These are phyloP conservation scores for Strix uralensis DNA, from an alignment of 2,113 vertebrate genomes.

Conservation along the genomic window DNA sequence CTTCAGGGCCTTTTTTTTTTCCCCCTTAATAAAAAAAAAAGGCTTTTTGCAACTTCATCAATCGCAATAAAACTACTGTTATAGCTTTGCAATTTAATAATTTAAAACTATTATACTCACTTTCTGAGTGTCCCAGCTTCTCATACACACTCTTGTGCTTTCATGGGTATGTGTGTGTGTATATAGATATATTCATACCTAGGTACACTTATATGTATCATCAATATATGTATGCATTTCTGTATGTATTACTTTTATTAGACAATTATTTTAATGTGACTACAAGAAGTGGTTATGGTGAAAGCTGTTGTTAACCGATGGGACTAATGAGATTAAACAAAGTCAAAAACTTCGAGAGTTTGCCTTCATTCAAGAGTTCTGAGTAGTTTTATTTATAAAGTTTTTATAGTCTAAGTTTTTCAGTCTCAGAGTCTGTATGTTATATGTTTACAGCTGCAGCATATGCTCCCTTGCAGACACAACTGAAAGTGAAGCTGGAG, in stretches of 20 bases:
- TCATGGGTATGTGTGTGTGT: fast-evolving
- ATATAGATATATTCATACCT: not conserved
- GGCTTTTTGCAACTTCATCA: not conserved
- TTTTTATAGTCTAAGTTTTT: not conserved
- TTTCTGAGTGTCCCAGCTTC: not conserved
- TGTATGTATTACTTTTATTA: not conserved
- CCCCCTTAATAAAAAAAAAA: not conserved
- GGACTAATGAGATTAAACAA: not conserved
- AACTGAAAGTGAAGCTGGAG: not conserved
- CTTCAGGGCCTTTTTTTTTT: not conserved
- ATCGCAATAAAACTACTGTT: not conserved
- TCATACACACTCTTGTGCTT: not conserved
- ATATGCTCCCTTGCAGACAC: not conserved
- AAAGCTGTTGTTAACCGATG: not conserved
- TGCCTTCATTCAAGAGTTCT: not conserved
- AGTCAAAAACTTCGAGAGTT: not conserved
- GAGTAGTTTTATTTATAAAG: not conserved
- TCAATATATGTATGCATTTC: not conserved
- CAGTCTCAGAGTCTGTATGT: not conserved
- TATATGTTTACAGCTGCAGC: not conserved
- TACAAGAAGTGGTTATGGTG: not conserved
- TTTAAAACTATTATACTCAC: not conserved
- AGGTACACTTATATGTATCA: not conserved
- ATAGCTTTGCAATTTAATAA: not conserved
- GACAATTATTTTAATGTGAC: not conserved